Conservation (phyloP, 35 echinoderm and acorn worm genomes). For the Hemicentrotus pulcherrimus region DNA sequence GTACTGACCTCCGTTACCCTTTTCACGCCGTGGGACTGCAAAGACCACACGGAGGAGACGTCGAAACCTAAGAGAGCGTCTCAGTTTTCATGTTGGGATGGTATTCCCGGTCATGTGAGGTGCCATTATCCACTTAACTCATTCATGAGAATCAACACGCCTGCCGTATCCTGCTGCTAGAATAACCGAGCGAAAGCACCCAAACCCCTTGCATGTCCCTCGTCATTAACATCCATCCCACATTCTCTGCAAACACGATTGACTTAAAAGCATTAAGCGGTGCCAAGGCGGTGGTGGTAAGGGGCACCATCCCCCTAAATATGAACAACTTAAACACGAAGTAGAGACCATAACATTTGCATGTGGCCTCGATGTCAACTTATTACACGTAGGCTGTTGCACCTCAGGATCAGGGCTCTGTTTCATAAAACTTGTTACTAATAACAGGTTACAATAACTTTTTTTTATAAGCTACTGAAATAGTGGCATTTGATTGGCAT, state of each 20-base stretch:
- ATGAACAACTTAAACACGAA: not conserved
- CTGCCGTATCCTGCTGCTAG: not conserved
- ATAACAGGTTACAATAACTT: no score
- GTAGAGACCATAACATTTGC: not conserved
- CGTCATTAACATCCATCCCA: not conserved
- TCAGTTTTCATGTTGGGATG: not conserved
- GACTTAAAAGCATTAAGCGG: not conserved
- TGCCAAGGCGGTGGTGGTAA: not conserved
- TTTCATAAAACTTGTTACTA: no score
- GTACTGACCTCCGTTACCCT: not conserved
- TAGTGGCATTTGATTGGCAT: no score
- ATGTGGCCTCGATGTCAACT: no score
- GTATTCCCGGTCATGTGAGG: not conserved
- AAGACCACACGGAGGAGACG: not conserved
- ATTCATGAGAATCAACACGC: constrained; percentile 12
- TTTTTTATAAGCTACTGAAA: no score
- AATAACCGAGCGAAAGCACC: not conserved
- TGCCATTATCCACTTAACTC: constrained; percentile 2
- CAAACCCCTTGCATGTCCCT: not conserved
- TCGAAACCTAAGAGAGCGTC: not conserved
- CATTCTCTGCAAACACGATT: not conserved
- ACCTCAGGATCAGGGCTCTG: no score
- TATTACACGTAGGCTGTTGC: no score
- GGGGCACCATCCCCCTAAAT: not conserved
- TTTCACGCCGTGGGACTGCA: not conserved